These are phyloP conservation scores for Pseudomugil tenellus DNA, from an alignment of 2,797 vertebrate genomes.

Conservation along the genomic window DNA sequence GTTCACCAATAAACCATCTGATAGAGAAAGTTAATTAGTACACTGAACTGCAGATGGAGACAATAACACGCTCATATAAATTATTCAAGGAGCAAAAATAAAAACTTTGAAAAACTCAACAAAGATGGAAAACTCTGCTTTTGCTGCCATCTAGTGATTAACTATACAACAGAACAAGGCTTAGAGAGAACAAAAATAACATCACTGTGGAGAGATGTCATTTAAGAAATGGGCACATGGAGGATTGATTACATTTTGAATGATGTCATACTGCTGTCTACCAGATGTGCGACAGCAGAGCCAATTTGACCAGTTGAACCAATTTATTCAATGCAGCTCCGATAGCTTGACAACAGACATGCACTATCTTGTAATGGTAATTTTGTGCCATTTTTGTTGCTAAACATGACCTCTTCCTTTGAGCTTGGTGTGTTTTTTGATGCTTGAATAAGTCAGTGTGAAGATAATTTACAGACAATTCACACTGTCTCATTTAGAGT, in stretches of 20 bases:
- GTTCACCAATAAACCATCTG: not conserved
- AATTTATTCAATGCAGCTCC: not conserved
- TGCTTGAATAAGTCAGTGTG: not conserved
- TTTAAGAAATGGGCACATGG: not conserved
- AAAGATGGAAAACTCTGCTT: conserved; percentile 13
- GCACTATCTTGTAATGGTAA: not conserved
- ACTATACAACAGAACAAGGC: not conserved
- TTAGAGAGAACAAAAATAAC: conserved; percentile 1
- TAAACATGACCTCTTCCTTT: not conserved
- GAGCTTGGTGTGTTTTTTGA: not conserved
- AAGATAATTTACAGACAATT: not conserved
- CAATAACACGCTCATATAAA: not conserved
- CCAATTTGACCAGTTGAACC: not conserved
- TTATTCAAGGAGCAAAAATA: conserved; percentile 1
- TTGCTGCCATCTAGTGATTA: conserved; percentile 63
- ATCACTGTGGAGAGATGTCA: conserved; percentile 22
- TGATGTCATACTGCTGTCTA: not conserved
- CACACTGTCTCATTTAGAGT: not conserved
- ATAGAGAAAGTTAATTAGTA: not conserved
- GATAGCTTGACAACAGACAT: not conserved
- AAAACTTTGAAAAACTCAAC: not conserved
- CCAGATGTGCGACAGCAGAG: not conserved
- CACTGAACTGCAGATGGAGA: not conserved
- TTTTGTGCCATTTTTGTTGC: not conserved
- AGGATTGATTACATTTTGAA: not conserved